Percentiles rank a stretch among this genome's conserved stretches.
These are phyloP conservation scores for Stenopsyche tienmushanensis DNA, from an alignment of 1,140 invertebrate species.

Conservation along the genomic window DNA sequence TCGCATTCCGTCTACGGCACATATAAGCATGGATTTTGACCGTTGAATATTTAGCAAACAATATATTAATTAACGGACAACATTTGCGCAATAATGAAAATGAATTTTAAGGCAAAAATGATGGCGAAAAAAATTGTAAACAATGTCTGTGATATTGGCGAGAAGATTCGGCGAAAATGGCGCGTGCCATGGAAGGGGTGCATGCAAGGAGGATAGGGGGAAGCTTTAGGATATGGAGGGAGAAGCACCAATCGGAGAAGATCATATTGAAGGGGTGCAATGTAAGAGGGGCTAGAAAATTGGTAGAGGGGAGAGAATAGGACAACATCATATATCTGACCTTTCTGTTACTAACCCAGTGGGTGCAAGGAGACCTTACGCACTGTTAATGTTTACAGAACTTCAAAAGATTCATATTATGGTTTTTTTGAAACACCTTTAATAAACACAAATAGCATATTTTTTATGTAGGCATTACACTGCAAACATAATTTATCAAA, in stretches of 20 bases:
- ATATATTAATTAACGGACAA: too few relatives aligned
- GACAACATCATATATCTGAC: background rate
- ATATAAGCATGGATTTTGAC: too few relatives aligned
- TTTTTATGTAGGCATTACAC: too few relatives aligned
- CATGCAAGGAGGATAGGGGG: background rate
- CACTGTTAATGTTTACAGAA: background rate
- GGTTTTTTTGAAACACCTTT: too few relatives aligned
- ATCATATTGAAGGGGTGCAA: background rate
- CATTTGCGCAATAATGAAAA: too few relatives aligned
- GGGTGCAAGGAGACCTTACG: background rate
- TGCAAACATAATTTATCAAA: too few relatives aligned
- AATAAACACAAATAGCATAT: too few relatives aligned
- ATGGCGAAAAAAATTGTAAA: too few relatives aligned
- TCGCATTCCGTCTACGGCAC: too few relatives aligned
- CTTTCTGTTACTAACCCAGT: background rate
- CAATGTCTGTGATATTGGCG: conserved; percentile 18
- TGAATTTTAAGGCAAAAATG: too few relatives aligned
- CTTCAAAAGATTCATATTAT: background rate
- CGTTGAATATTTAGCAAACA: too few relatives aligned
- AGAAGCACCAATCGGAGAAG: background rate
- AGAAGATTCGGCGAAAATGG: conserved; percentile 18
- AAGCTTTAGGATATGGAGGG: background rate
- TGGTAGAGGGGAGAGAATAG: background rate
- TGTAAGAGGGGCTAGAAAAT: background rate
- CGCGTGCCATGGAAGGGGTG: conserved; percentile 16